phyloP scores from a whole-genome alignment of 2,113 vertebrate species.

The Heliornis fulica region DNA sequence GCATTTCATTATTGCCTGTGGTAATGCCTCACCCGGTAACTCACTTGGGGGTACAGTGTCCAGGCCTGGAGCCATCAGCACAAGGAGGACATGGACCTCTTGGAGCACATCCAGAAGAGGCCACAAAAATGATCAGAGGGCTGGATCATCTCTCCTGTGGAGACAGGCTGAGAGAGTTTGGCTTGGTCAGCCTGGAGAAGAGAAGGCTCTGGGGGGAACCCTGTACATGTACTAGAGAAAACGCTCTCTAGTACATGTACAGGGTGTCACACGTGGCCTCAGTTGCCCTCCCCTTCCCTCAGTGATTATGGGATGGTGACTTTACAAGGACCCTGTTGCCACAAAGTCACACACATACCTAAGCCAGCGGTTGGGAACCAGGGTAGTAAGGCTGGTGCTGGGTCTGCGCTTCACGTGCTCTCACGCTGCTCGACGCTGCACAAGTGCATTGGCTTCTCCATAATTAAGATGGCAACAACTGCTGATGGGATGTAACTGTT shows the following conservation, averaged over 20 bases:
- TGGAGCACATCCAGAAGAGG: too few species aligned
- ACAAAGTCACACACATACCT: background rate
- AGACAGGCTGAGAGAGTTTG: too few species aligned
- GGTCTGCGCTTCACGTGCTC: background rate
- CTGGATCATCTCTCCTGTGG: too few species aligned
- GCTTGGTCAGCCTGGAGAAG: too few species aligned
- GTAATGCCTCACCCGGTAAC: background rate
- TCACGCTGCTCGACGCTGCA: background rate
- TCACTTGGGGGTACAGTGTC: too few species aligned
- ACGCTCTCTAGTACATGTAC: fast-evolving
- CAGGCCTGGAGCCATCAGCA: too few species aligned
- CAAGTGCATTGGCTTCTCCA: background rate
- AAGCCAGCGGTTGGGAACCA: background rate
- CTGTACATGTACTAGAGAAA: too few species aligned
- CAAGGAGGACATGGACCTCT: too few species aligned
- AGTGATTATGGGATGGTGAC: background rate
- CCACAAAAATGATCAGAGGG: too few species aligned
- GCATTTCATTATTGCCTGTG: background rate
- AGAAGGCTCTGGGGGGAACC: too few species aligned
- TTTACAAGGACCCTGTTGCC: background rate
- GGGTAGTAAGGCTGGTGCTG: background rate
- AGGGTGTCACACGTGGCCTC: background rate
- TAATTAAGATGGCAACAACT: background rate
- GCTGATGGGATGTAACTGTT: background rate
- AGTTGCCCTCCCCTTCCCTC: background rate